phyloP scores from a whole-genome alignment of 2,113 vertebrate species.

The Hystrix brachyura region DNA sequence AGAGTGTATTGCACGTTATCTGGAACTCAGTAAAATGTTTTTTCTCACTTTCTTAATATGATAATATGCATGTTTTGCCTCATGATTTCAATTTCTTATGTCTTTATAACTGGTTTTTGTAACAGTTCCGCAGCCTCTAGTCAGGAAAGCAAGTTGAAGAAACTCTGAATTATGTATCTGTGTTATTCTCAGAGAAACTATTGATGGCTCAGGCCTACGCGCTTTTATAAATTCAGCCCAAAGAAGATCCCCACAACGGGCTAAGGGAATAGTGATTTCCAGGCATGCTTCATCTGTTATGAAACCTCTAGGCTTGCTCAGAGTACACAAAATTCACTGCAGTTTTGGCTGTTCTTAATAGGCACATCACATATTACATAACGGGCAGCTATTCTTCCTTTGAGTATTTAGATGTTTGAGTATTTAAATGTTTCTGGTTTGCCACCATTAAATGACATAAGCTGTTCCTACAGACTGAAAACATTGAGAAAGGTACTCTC shows the following conservation, averaged over 20 bases:
- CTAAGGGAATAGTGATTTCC: not conserved
- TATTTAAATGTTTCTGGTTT: not conserved
- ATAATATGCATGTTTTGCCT: not conserved
- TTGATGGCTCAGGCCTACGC: not conserved
- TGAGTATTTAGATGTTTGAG: not conserved
- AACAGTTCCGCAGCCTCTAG: not conserved
- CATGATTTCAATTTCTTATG: not conserved
- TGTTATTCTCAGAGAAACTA: not conserved
- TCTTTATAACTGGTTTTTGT: not conserved
- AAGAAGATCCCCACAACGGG: not conserved
- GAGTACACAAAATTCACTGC: not conserved
- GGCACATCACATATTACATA: not conserved
- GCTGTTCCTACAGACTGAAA: not conserved
- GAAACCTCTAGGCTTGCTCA: not conserved
- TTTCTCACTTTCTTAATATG: not conserved
- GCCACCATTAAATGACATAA: not conserved
- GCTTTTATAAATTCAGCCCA: not conserved
- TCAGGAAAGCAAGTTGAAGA: not conserved
- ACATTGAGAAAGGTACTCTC: not conserved
- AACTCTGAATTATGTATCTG: not conserved
- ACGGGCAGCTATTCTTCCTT: fast-evolving
- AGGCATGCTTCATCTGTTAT: not conserved
- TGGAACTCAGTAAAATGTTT: not conserved
- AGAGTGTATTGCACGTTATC: not conserved
- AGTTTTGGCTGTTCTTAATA: no score